Conservation (phyloP, 2,888 invertebrate species). For the Lysandra coridon region DNA sequence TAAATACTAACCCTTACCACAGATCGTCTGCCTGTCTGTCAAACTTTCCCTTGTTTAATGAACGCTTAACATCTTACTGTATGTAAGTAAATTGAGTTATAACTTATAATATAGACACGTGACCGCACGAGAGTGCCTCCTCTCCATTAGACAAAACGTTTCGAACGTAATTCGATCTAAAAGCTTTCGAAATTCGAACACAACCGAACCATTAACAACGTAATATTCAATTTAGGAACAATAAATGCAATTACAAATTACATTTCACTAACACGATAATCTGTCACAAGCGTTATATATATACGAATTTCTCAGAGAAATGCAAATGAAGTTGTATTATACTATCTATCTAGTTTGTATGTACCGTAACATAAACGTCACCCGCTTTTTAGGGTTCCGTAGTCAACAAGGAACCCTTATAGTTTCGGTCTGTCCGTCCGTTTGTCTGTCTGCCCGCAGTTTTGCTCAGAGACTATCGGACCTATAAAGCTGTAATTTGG, state of each 20-base stretch:
- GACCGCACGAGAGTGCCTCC: neutral
- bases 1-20: too few relatives aligned
- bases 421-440: too few relatives aligned
- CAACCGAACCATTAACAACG: slow-evolving; percentile 18
- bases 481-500: too few relatives aligned
- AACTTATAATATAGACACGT: neutral
- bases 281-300: neutral
- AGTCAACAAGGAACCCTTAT: too few relatives aligned
- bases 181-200: slow-evolving; percentile 16
- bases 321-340: neutral
- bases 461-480: too few relatives aligned
- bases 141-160: neutral
- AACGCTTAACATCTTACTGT: neutral
- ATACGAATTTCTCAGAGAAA: neutral
- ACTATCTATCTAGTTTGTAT: neutral
- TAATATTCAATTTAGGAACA: slow-evolving; percentile 3
- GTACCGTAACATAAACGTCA: too few relatives aligned
- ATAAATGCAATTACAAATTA: neutral
- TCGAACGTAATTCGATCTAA: slow-evolving; percentile 11
- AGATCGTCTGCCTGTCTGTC: neutral
- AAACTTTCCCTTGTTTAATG: neutral
- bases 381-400: too few relatives aligned
- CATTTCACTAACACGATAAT: neutral
- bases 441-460: too few relatives aligned
- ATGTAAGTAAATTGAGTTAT: slow-evolving; percentile 3